Evolutionary conservation across 35 echinoderm and acorn worm species (phyloP), one percentile per base, ranked within the genome.

Genomic region (Lytechinus pictus): DNA sequence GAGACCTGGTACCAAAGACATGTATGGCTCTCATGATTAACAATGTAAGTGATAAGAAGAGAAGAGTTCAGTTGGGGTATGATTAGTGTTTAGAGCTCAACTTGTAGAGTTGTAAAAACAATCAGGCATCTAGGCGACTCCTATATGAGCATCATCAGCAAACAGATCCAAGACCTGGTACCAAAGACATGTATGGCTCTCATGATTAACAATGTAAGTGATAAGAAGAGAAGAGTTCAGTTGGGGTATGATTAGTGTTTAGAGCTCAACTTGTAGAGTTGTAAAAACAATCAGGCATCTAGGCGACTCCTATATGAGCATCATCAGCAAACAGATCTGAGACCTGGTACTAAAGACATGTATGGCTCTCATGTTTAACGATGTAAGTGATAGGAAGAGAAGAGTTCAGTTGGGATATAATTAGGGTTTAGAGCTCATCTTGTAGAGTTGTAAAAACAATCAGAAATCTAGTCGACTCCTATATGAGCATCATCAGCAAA

Each of bases 141-240:
- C 9, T 99, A 99, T 94, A 99, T 97, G 96, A 95, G 96, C 24
- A 99, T 99, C 87, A 95, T 99, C 94, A 99, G 97, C 86, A 99
- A 97, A 86, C 97, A 99, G 60, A 96, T 98, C 57, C 14, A 96
- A 60, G 98, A 98, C 95, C 94, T 99, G 24, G 97, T 99, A 33
- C 97, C 98, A 13, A 99, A 98, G 60, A 95, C 97, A 6, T 92
- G 94, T 27, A 99, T 99, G 98, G 95, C 95, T 87, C 90, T 98
- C 72, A 97, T 94, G 53, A 98, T 99, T 53, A 99, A 99, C 86
- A 58, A 99, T 93, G 97, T 99, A 44, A 44, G 33, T 44, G 33
- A 44, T 44, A 44, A 44, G 94, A 97, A 4, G 2, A 58, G 56
- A 8, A 58, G 56, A 58, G 5, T 58, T 58, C 56, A 58, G 56